A percentile compares a stretch with the other conserved stretches of the same genome.
phyloP scores from a whole-genome alignment of 2,888 invertebrate species.

The Luperina nickerlii region DNA sequence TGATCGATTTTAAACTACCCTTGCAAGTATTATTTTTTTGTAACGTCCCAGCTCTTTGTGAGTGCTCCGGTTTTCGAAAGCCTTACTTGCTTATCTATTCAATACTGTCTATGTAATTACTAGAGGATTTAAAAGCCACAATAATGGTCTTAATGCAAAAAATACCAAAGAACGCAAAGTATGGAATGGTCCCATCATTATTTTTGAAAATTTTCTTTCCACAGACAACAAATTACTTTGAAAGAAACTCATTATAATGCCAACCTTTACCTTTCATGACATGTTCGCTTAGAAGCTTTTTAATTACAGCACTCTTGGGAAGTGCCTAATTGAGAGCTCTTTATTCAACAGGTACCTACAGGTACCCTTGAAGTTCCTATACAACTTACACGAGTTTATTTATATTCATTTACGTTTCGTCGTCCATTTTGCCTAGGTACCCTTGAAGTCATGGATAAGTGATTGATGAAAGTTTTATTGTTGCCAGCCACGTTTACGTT shows the following conservation, averaged over 20 bases:
- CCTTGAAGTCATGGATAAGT: background rate
- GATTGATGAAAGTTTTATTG: background rate
- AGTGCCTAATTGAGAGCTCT: slow-evolving; percentile 21
- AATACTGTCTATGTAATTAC: background rate
- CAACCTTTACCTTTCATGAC: background rate
- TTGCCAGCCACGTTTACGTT: background rate
- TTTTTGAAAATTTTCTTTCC: background rate
- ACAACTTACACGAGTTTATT: slow-evolving; percentile 4
- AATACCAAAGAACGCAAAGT: background rate
- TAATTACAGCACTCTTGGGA: slow-evolving; percentile 30
- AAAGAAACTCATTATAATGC: background rate
- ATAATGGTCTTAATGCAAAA: background rate
- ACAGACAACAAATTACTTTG: background rate
- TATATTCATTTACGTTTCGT: slow-evolving; percentile 29
- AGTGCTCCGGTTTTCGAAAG: background rate
- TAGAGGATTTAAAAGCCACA: background rate
- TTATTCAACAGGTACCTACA: slow-evolving; percentile 13
- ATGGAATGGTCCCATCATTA: background rate
- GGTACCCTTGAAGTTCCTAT: background rate
- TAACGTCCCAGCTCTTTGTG: background rate
- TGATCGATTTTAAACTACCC: slow-evolving; percentile 22
- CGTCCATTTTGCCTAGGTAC: slow-evolving; percentile 11
- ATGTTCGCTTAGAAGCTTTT: slow-evolving; percentile 21
- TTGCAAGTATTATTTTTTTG: background rate
- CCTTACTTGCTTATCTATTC: background rate